These are phyloP conservation scores for Xenopus tropicalis DNA, from an alignment of 2,113 vertebrate species.

Conservation along the genomic window DNA sequence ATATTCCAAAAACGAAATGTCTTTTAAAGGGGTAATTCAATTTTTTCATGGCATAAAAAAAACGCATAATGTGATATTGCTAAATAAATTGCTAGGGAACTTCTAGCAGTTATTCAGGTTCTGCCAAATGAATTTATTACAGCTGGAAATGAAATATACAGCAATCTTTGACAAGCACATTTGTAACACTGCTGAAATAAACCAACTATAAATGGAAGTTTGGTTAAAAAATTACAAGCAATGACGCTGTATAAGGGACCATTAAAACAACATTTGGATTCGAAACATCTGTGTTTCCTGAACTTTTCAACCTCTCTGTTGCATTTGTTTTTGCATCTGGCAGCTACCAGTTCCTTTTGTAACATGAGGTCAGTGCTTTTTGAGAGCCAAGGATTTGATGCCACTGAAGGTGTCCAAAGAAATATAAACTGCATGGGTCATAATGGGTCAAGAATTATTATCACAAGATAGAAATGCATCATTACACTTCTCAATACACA, in stretches of 20 bases:
- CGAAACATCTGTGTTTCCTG: slow-evolving; percentile 30
- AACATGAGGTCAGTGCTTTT: slow-evolving; percentile 17
- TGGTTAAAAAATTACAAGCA: slow-evolving; percentile 21
- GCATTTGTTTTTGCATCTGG: slow-evolving; percentile 9
- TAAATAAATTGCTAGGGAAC: background rate
- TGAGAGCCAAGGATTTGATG: background rate
- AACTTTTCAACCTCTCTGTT: slow-evolving; percentile 31
- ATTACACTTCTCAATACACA: no score
- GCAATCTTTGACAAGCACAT: slow-evolving; percentile 35
- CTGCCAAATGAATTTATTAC: slow-evolving; percentile 8
- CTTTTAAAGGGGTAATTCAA: no score
- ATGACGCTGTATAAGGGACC: slow-evolving; percentile 24
- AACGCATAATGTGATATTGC: background rate
- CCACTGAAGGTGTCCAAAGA: background rate
- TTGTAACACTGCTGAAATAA: slow-evolving; percentile 37
- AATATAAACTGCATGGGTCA: no score
- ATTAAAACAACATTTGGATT: slow-evolving; percentile 24
- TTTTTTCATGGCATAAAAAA: background rate
- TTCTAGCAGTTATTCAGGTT: background rate
- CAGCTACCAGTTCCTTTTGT: background rate
- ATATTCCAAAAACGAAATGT: no score
- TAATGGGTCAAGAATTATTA: no score
- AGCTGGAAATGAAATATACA: slow-evolving; percentile 23
- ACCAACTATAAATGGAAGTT: slow-evolving; percentile 29
- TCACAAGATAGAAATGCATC: no score